Conservation (phyloP, 2,888 invertebrate genomes). For the Lasioglossum figueresi region DNA sequence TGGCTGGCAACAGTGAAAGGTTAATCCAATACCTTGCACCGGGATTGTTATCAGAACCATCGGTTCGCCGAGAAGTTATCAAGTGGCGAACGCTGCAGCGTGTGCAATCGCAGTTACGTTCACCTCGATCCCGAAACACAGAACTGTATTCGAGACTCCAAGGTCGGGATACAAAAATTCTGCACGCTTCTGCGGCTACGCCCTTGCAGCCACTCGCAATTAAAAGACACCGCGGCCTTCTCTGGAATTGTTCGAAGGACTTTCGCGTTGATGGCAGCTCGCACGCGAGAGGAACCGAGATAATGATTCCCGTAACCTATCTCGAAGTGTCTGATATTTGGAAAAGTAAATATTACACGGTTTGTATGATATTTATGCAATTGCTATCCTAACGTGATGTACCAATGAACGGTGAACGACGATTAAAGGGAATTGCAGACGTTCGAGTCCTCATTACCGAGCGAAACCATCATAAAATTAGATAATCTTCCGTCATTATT, state of each 20-base stretch:
- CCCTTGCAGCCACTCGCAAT: not conserved
- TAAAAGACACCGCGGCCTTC: not conserved
- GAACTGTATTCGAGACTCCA: slow-evolving; percentile 19
- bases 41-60: slow-evolving; percentile 39
- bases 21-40: slow-evolving; percentile 24
- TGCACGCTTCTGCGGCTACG: not conserved
- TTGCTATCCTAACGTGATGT: not conserved
- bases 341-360: not conserved
- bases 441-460: not conserved
- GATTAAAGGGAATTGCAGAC: slow-evolving; percentile 1
- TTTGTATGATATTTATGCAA: not conserved
- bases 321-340: not conserved
- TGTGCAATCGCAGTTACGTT: not conserved
- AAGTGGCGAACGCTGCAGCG: not conserved
- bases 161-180: slow-evolving; percentile 20
- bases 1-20: slow-evolving; percentile 21
- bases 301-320: not conserved
- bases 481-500: slow-evolving; percentile 7
- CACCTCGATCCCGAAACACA: slow-evolving; percentile 32
- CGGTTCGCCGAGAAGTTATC: slow-evolving; percentile 28
- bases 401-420: not conserved
- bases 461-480: not conserved
- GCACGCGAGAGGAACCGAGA: not conserved
- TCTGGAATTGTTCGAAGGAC: slow-evolving; percentile 3
- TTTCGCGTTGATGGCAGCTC: not conserved